Evolutionary conservation across 2,113 vertebrate genomes (phyloP), one percentile per base, ranked within the genome.

Genomic region (Spheniscus mendiculus): DNA sequence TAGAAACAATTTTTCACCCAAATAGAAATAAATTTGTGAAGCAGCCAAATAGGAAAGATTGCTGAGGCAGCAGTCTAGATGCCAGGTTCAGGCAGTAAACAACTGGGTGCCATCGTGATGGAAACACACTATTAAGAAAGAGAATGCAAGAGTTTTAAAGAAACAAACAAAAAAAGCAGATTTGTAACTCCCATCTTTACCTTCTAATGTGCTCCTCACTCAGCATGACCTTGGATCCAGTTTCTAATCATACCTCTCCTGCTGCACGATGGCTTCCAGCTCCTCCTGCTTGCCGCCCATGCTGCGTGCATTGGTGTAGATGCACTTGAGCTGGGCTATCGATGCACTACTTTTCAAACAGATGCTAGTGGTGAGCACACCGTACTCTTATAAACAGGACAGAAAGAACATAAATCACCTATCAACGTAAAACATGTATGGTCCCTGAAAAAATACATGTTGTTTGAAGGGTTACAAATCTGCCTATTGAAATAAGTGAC

Each of bases 11-110:
- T 94, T 96, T 93, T 94, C 67, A 83, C 74, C 53, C 84, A 96
- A 95, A 93, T 71, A 94, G 88, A 95, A 95, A 91, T 83, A 95
- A 67, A 69, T 90, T 45, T 89, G 47, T 78, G 59, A 97, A 89
- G 85, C 34, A 88, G 72, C 63, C 67, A 94, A 87, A 86, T 26
- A 79, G 7, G 16, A 73, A 87, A 90, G 34, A 55, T 84, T 96
- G 88, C 94, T 95, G 93, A 98, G 93, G 70, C 63, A 97, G 96
- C 92, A 96, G 69, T 40, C 12, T 67, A 89, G 85, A 77, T 81
- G 90, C 69, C 71, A 82, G 12, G 53, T 79, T 89, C 29, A 62
- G 58, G 65, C 38, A 89, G 15, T 62, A 81, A 89, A 96, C 55
- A 74, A 52, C 67, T 79, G 21, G 2, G 65, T 84, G 38, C 62